These are phyloP conservation scores for Aphaenogaster ashmeadi DNA, from an alignment of 1,140 invertebrate species.

Conservation along the genomic window DNA sequence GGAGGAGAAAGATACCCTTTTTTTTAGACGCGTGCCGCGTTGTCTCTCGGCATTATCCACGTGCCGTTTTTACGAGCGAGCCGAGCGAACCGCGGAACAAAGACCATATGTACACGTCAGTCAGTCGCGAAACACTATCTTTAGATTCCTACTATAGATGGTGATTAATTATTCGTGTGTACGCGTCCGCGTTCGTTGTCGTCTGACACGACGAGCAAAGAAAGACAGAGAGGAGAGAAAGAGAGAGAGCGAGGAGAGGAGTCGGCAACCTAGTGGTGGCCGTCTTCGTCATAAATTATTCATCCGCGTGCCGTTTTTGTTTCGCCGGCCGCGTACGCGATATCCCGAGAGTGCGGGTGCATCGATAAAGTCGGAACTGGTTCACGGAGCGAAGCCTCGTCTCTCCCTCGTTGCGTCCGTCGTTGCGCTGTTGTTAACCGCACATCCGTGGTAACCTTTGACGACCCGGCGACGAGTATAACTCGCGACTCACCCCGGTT, in stretches of 20 bases:
- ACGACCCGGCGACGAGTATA: constrained; percentile 16
- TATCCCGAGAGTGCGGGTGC: constrained; percentile 61
- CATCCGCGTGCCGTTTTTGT: constrained; percentile 62
- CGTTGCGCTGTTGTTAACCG: constrained; percentile 31
- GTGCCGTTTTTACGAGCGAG: constrained; percentile 51
- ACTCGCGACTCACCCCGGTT: constrained; percentile 19
- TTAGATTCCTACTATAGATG: constrained; percentile 66
- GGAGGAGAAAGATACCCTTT: background rate
- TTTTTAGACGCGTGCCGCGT: constrained; percentile 33
- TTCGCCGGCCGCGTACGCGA: constrained; percentile 53
- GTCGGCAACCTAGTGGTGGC: constrained; percentile 42
- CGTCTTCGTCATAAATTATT: constrained; percentile 61
- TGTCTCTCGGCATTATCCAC: constrained; percentile 56
- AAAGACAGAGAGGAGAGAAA: background rate
- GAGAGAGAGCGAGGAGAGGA: background rate
- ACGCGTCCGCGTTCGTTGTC: constrained; percentile 57
- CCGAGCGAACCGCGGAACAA: constrained; percentile 42
- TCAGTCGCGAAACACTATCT: constrained; percentile 64
- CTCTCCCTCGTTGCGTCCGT: constrained; percentile 56
- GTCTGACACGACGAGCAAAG: constrained; percentile 18
- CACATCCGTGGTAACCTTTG: constrained; percentile 60
- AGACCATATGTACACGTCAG: constrained; percentile 65
- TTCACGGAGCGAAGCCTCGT: constrained; percentile 53
- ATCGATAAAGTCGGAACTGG: constrained; percentile 63
- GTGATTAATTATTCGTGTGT: constrained; percentile 64